Evolutionary conservation across 2,113 vertebrate species (phyloP), one percentile per base, ranked within the genome.

Genomic region (Cephalopholis sonnerati): DNA sequence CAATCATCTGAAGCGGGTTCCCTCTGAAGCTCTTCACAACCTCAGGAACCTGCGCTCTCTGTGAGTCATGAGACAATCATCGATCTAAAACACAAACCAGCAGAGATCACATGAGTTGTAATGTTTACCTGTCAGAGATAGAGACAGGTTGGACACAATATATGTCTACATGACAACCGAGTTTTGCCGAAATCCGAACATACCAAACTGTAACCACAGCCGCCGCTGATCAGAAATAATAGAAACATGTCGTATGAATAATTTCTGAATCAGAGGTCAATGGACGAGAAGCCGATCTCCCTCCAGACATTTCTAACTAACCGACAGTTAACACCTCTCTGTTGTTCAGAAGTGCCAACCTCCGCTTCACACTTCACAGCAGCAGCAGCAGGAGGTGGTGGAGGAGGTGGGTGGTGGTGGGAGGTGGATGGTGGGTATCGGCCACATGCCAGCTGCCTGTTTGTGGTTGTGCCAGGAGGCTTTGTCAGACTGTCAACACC

Each of bases 401-500:
- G 32, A 27, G 36, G 9, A 1, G 68, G 77, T 17, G 66, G 63
- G 20, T 4, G 25, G 24, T 3, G 57, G 27, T n/a, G 3, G 51
- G 65, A 17, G 54, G 27, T 3, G 13, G 78, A 54, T 17, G 20
- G 24, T 7, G 55, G 55, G 55, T 27, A 13, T 17, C 13, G 12
- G 59, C 72, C 80, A 54, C 73, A 27, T 20, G 73, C 77, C 18
- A 75, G 66, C 68, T 62, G 55, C 57, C 64, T 58, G 53, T 78
- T 41, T 71, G 69, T 57, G 69, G 69, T 71, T 7, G 22, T 8
- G 15, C 25, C 58, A 29, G 25, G 16, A 59, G 58, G 5, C 24
- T 62, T 62, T 80, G 87, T 82, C 70, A 79, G 65, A 44, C 82
- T 61, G 86, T 88, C 89, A 81, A 75, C 89, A 88, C 65, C 44